Percentiles rank a stretch among this genome's conserved stretches.
Conservation (phyloP, 1,140 invertebrate species). For the Triops longicaudatus region DNA sequence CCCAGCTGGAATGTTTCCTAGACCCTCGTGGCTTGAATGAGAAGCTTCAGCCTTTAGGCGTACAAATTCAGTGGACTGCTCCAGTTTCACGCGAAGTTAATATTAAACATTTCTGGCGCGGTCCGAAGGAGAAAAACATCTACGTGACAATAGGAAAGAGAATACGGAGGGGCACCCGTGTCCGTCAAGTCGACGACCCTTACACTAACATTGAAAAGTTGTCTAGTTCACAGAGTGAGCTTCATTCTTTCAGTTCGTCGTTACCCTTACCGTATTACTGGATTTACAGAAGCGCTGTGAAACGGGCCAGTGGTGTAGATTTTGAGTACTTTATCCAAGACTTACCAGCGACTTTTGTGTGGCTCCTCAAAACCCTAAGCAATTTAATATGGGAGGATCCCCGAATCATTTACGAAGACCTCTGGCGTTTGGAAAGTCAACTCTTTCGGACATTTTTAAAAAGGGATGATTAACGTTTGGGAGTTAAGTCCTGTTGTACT, state of each 20-base stretch:
- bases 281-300: neutral
- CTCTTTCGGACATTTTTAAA: neutral
- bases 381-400: neutral
- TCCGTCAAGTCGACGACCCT: neutral
- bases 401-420: neutral
- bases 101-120: neutral
- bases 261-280: neutral
- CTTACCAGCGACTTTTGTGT: neutral
- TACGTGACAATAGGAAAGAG: neutral
- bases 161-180: neutral
- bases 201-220: neutral
- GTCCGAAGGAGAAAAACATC: neutral
- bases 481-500: neutral
- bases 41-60: neutral
- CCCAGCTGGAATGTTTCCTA: neutral
- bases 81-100: neutral
- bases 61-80: neutral
- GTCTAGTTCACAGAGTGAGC: neutral
- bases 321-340: neutral
- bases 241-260: neutral
- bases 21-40: neutral
- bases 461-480: neutral
- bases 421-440: neutral
- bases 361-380: neutral
- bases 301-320: neutral